Conservation (phyloP, 2,888 invertebrate species). For the Amphiduros pacificus region DNA sequence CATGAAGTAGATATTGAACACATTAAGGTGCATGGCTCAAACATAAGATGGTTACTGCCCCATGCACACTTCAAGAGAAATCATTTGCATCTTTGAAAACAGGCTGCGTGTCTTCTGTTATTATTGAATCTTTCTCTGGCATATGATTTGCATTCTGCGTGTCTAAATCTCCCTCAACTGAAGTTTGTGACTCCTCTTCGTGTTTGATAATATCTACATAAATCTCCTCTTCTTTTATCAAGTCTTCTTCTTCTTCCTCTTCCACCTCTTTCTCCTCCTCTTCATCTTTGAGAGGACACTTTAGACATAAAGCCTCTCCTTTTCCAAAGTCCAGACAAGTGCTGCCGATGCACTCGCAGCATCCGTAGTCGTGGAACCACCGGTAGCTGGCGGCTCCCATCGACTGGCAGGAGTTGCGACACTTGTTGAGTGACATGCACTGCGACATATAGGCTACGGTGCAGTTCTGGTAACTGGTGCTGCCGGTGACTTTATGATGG, state of each 20-base stretch:
- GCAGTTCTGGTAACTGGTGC: slow-evolving; percentile 69
- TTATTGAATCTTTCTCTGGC: too few species aligned
- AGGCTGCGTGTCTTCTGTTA: too few species aligned
- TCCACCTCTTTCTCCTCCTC: slow-evolving; percentile 14
- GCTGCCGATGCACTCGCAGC: slow-evolving; percentile 89
- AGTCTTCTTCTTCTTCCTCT: neutral
- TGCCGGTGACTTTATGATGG: slow-evolving; percentile 14
- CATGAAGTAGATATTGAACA: too few species aligned
- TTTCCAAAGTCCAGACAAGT: slow-evolving; percentile 85
- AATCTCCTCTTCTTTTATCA: too few species aligned
- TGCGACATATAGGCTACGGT: slow-evolving; percentile 88
- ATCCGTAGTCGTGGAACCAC: slow-evolving; percentile 89
- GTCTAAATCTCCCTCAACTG: too few species aligned
- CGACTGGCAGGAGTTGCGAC: slow-evolving; percentile 76
- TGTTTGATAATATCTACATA: too few species aligned
- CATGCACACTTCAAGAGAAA: too few species aligned
- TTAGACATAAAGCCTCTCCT: slow-evolving; percentile 21
- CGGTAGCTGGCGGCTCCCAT: slow-evolving; percentile 82
- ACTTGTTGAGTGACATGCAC: slow-evolving; percentile 86
- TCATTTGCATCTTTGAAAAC: too few species aligned
- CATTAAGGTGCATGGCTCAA: too few species aligned
- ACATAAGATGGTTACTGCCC: too few species aligned
- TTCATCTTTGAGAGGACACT: slow-evolving; percentile 16
- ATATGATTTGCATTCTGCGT: too few species aligned
- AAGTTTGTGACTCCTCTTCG: too few species aligned